These are phyloP conservation scores for Limenitis camilla DNA, from an alignment of 2,888 invertebrate species.

Conservation along the genomic window DNA sequence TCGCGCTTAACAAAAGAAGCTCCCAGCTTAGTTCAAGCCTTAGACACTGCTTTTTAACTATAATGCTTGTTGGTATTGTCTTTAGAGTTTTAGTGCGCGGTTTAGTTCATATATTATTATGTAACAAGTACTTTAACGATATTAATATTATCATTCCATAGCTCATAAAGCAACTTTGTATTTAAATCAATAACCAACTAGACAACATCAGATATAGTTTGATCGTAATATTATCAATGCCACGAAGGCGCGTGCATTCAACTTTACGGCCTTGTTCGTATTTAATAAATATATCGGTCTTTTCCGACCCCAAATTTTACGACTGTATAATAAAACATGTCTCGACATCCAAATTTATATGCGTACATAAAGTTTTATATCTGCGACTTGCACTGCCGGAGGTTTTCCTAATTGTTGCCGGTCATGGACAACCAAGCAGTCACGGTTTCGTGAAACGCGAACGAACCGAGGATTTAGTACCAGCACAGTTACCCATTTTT, in stretches of 20 bases:
- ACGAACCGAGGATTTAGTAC: slow-evolving; percentile 25
- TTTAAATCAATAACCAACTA: slow-evolving; percentile 28
- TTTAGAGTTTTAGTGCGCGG: too few relatives aligned
- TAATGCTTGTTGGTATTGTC: too few relatives aligned
- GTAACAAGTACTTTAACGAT: not conserved
- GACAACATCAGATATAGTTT: slow-evolving; percentile 50
- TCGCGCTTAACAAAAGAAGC: too few relatives aligned
- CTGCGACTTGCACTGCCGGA: slow-evolving; percentile 65
- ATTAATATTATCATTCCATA: not conserved
- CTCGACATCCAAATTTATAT: slow-evolving; percentile 73
- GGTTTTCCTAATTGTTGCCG: slow-evolving; percentile 68
- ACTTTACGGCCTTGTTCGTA: slow-evolving; percentile 71
- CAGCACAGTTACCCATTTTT: slow-evolving; percentile 10
- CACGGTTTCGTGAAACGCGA: slow-evolving; percentile 43
- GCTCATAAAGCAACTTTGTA: slow-evolving; percentile 9
- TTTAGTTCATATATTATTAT: not conserved
- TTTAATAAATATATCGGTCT: slow-evolving; percentile 74
- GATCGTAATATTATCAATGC: slow-evolving; percentile 56
- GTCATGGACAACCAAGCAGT: slow-evolving; percentile 56
- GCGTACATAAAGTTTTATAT: slow-evolving; percentile 74
- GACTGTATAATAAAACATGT: slow-evolving; percentile 72
- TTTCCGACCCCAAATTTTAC: slow-evolving; percentile 72
- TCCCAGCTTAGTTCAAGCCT: too few relatives aligned
- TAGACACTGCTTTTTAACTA: too few relatives aligned
- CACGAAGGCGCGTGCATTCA: slow-evolving; percentile 66